These are phyloP conservation scores for Sarcophaga carnaria DNA, from an alignment of 2,888 invertebrate genomes.

Conservation along the genomic window DNA sequence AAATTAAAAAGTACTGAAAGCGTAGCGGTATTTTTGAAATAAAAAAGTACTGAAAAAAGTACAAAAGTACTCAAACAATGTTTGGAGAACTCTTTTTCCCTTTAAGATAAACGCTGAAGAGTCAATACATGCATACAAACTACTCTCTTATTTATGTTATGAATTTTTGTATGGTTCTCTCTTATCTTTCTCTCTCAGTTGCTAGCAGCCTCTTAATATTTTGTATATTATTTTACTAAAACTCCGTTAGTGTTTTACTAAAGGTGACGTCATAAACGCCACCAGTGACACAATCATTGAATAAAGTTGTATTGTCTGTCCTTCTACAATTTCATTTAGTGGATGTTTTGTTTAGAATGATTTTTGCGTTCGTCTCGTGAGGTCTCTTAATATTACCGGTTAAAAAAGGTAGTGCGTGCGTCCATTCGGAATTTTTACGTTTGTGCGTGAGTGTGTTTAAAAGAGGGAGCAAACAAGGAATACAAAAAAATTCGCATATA, in stretches of 20 bases:
- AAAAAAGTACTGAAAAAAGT: no score
- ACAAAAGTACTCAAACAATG: no score
- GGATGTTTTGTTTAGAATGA: conserved; percentile 60
- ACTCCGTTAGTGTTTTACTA: conserved; percentile 39
- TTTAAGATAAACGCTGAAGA: not conserved
- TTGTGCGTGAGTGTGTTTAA: conserved; percentile 1
- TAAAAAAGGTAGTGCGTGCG: not conserved
- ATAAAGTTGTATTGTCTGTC: conserved; percentile 9
- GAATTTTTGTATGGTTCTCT: not conserved
- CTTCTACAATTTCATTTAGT: conserved; percentile 37
- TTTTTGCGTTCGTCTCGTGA: conserved; percentile 58
- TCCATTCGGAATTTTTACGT: not conserved
- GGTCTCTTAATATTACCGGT: conserved; percentile 19
- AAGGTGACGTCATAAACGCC: conserved; percentile 61
- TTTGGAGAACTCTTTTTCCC: no score
- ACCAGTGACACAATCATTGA: conserved; percentile 31
- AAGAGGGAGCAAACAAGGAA: not conserved
- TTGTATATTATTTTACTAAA: conserved; percentile 1
- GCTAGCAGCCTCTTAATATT: not conserved
- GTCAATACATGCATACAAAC: not conserved
- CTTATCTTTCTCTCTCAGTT: not conserved
- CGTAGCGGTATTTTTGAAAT: no score
- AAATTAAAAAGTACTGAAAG: no score
- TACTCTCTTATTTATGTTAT: not conserved
- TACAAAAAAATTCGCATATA: no score